These are phyloP conservation scores for Diaphora mendica DNA, from an alignment of 2,888 invertebrate genomes.

Conservation along the genomic window DNA sequence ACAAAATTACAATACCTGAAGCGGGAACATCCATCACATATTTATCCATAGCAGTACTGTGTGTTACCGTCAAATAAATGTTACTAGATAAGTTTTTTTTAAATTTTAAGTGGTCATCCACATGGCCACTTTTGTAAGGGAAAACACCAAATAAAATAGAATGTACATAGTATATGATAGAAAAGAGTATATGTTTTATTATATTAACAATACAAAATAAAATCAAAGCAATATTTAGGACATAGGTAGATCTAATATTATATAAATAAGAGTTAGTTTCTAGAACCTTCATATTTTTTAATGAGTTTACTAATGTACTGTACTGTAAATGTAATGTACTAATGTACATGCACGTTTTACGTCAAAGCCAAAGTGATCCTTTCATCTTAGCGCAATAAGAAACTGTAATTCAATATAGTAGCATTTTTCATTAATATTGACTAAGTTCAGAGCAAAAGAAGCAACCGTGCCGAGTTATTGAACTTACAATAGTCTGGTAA, in stretches of 20 bases:
- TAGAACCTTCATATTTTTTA: neutral
- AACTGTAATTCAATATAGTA: neutral
- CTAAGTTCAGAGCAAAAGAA: neutral
- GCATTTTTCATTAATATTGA: neutral
- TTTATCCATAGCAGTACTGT: neutral
- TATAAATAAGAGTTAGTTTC: neutral
- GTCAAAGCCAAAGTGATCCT: neutral
- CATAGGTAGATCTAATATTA: neutral
- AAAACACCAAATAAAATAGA: slow-evolving; percentile 13
- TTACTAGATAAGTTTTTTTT: neutral
- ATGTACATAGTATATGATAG: neutral
- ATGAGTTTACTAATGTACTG: no score
- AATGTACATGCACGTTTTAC: no score
- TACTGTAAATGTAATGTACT: no score
- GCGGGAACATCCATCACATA: neutral
- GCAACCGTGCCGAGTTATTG: neutral
- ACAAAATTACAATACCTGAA: neutral
- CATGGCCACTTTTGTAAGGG: slow-evolving; percentile 8
- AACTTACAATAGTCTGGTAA: neutral
- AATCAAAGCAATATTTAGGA: neutral
- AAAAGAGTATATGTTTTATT: neutral
- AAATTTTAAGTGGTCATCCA: neutral
- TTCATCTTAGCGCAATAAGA: neutral
- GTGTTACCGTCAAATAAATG: neutral
- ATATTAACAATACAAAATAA: neutral